phyloP scores from a whole-genome alignment of 2,113 vertebrate species.

The Labeo catla region DNA sequence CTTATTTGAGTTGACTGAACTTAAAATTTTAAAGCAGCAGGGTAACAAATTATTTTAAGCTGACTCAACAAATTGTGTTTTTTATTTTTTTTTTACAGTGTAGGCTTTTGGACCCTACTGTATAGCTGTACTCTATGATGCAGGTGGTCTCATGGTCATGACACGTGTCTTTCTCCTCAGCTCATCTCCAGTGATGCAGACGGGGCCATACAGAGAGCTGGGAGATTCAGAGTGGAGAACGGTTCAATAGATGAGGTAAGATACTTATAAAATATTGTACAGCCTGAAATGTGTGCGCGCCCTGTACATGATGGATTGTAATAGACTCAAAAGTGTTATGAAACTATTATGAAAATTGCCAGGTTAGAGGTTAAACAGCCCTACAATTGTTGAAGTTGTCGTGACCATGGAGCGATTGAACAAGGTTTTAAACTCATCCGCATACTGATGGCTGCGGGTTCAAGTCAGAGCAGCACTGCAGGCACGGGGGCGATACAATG shows the following conservation, averaged over 20 bases:
- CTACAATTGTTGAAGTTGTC: neutral
- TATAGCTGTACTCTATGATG: neutral
- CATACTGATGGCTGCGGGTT: neutral
- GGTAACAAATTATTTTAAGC: too few species aligned
- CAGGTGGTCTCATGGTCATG: neutral
- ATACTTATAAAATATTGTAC: neutral
- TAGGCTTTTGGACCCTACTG: neutral
- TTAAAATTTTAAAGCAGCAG: too few species aligned
- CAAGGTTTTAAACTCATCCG: neutral
- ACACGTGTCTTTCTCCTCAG: constrained; percentile 66
- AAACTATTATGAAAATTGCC: neutral
- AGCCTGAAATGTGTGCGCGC: neutral
- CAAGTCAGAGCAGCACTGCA: neutral
- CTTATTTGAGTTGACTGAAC: too few species aligned
- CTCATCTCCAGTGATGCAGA: constrained; percentile 98
- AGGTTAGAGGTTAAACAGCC: neutral
- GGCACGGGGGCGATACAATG: neutral
- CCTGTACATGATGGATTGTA: neutral
- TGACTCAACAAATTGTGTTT: too few species aligned
- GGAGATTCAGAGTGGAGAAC: constrained; percentile 97
- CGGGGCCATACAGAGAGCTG: constrained; percentile 97
- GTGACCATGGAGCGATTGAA: neutral
- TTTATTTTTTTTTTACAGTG: too few species aligned
- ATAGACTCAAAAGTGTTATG: neutral
- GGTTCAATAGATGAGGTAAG: constrained; percentile 92